A percentile compares a stretch with the other conserved stretches of the same genome.
Evolutionary conservation across 2,888 invertebrate species (phyloP).

Genomic region (Pterobdella sp.): DNA sequence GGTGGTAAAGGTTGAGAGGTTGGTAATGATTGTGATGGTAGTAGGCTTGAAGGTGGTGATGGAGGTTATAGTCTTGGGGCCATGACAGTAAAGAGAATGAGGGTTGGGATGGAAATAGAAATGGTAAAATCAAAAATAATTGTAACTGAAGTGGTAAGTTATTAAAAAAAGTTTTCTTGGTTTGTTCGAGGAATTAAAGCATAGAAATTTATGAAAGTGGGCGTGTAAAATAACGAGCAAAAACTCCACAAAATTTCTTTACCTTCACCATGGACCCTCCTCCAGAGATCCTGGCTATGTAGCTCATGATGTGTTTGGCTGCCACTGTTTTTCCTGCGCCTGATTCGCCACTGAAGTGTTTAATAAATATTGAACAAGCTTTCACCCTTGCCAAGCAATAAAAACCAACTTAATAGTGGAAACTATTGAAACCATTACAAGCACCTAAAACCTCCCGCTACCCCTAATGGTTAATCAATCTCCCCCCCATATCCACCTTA

Average conservation of each 20-base stretch:
- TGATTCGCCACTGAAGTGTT: slow-evolving; percentile 58
- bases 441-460: neutral
- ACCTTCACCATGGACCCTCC: slow-evolving; percentile 60
- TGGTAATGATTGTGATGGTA: neutral
- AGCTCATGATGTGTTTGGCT: slow-evolving; percentile 63
- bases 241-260: neutral
- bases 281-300: slow-evolving; percentile 61
- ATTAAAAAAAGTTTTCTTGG: no score
- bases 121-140: no score
- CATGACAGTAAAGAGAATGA: no score
- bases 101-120: no score
- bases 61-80: no score
- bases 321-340: slow-evolving; percentile 65
- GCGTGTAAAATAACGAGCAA: no score
- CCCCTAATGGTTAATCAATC: neutral
- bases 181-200: neutral
- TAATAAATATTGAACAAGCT: neutral
- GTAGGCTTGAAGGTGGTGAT: neutral
- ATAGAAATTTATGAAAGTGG: neutral
- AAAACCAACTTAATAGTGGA: neutral
- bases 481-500: slow-evolving; percentile 54
- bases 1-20: neutral
- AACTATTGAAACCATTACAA: slow-evolving; percentile 6
- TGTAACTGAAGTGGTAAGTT: no score
- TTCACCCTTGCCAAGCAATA: neutral